Evolutionary conservation across 2,888 invertebrate species (phyloP), one percentile per base, ranked within the genome.

Genomic region (Pimpla rufipes): DNA sequence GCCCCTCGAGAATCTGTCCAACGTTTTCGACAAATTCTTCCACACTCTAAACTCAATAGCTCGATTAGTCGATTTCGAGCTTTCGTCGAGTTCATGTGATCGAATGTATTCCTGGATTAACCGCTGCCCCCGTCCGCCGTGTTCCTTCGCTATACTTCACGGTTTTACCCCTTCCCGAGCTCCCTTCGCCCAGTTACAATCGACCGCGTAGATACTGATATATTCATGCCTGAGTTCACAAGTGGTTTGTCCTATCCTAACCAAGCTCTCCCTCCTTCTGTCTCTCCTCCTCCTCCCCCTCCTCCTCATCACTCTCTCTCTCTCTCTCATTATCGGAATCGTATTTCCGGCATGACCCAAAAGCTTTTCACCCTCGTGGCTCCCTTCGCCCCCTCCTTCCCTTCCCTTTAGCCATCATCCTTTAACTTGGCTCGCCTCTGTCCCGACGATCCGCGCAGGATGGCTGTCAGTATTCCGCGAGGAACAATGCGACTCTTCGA

Each of bases 301-400:
- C 23, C 50, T 16, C 37, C 64, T 21, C 35, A 23, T n/a, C 50
- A 42, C 66, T 23, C 79, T 79, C 85, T 85, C 81, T 83, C 79
- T 74, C 81, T 71, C 83, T 64, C 71, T 80, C 87, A 89, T 89
- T 90, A 90, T 89, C 89, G 87, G 83, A 81, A 83, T 75, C 74
- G 84, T 84, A 86, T 84, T 87, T 86, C 82, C 85, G 83, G 86
- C 85, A 86, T 86, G 87, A 80, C 85, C 88, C 75, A 71, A 83
- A 83, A 75, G 83, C 79, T 73, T 73, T 73, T 62, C 66, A 45
- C 23, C 21, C 67, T 45, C 21, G 23, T 77, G 35, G 8, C 18
- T 62, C 18, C 37, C 18, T 52, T 13, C 35, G 16, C 62, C 47
- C 29, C 42, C 74, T 59, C 29, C 47, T 62, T 75, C 71, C 83